Base-by-base conservation (phyloP, 1,140 invertebrate genomes). In the Polypedilum pembai region DNA sequence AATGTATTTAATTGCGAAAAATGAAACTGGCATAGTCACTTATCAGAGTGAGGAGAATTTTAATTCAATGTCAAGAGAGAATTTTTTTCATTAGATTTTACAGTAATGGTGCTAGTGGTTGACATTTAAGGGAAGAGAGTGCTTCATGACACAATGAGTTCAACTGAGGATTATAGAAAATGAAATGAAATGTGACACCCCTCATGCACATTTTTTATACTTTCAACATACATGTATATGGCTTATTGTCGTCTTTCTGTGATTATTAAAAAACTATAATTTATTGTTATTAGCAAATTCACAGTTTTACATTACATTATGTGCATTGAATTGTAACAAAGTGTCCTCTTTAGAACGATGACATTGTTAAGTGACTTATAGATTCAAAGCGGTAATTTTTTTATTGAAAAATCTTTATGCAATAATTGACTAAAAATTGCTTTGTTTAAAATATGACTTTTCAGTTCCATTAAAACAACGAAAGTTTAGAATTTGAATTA, bases 211-310 rank as follows among this genome's bases (percentile, higher is more conserved):
- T 33, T 33, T 33, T 33, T 33, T 33, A 33, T 33, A 33, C 24
- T 33, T 33, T 33, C 24, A 33, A 33, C 24, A 33, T 3, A 33
- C 24, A 33, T 33, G 24, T 33, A 33, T 33, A 33, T 33, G 24
- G 24, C 24, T 56, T 56, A 56, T 56, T 56, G 45, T 15, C 8
- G 45, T 56, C 45, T 12, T 33, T 56, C 12, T 12, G 17, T 69
- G 65, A 69, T 69, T 69, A 69, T 69, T 69, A 69, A 69, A 69
- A 69, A 69, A 69, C 65, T 69, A 69, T 69, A 69, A 69, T 69
- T 69, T 69, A 69, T 69, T 69, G 65, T 69, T 56, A 56, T 56
- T 56, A 56, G 45, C 45, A 56, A 15, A 33, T 33, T 33, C 5
- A 33, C 24, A 33, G 24, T 33, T 33, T 33, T 33, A 33, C 24